phyloP scores from a whole-genome alignment of 2,113 vertebrate species.

The Erythrolamprus reginae region DNA sequence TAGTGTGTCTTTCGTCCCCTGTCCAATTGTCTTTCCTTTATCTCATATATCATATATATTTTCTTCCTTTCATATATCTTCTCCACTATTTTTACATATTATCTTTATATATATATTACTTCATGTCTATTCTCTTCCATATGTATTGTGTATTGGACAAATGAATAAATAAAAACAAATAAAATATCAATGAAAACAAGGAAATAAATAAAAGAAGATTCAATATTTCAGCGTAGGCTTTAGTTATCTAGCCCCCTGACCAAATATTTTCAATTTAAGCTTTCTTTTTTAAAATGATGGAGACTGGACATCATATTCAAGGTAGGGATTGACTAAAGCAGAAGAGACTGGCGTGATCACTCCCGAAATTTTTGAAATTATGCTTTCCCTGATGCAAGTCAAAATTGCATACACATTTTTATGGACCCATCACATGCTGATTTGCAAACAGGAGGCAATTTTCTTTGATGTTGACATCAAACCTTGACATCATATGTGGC shows the following conservation, averaged over 20 bases:
- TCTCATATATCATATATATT: too few relatives aligned
- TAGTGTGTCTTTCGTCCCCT: too few relatives aligned
- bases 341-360: neutral
- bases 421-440: neutral
- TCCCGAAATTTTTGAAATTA: neutral
- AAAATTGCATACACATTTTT: neutral
- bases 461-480: constrained; percentile 54
- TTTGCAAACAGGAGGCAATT: neutral
- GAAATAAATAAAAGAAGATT: neutral
- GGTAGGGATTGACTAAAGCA: neutral
- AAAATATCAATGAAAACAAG: neutral
- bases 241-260: neutral
- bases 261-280: neutral
- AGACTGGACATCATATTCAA: neutral
- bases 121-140: too few relatives aligned
- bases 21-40: too few relatives aligned
- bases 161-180: too few relatives aligned
- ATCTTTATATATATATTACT: too few relatives aligned
- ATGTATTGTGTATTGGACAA: too few relatives aligned
- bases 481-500: constrained; percentile 66
- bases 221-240: neutral
- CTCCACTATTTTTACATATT: too few relatives aligned
- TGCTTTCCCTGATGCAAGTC: neutral
- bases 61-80: too few relatives aligned
- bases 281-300: too few relatives aligned